Evolutionary conservation across 2,113 vertebrate genomes (phyloP).

Genomic region (Gymnorhina tibicen): DNA sequence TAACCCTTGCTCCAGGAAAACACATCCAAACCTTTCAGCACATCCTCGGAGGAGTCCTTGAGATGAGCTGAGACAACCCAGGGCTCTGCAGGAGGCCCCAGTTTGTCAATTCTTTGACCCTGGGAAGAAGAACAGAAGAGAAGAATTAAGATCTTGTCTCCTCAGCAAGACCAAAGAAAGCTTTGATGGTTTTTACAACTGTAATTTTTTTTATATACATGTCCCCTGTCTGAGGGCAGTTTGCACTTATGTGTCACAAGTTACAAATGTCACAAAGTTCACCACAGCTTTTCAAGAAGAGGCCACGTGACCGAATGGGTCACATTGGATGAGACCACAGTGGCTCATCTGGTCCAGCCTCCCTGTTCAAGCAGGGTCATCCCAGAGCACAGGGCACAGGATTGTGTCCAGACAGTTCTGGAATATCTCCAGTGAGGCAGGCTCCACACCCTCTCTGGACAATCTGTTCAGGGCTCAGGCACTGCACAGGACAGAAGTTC

Average conservation of each 20-base stretch:
- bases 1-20: neutral
- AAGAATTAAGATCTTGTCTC: neutral
- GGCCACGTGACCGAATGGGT: neutral
- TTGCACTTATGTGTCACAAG: neutral
- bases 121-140: neutral
- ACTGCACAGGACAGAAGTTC: neutral
- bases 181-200: neutral
- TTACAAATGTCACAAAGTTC: neutral
- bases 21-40: slow-evolving; percentile 63
- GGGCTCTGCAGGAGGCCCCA: slow-evolving; percentile 68
- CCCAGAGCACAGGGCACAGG: neutral
- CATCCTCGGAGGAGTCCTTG: slow-evolving; percentile 40
- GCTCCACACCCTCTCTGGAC: neutral
- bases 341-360: fast-evolving
- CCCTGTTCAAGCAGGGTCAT: fast-evolving
- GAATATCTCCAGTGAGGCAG: neutral
- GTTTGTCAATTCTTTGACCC: slow-evolving; percentile 61
- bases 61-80: slow-evolving; percentile 70
- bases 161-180: neutral
- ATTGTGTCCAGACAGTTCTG: neutral
- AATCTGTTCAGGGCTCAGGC: fast-evolving
- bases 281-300: neutral
- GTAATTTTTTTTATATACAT: too few relatives aligned
- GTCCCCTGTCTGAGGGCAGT: neutral
- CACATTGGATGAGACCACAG: neutral